Evolutionary conservation across 1,140 invertebrate species (phyloP), one percentile per base, ranked within the genome.

Genomic region (Drosophila ironensis): DNA sequence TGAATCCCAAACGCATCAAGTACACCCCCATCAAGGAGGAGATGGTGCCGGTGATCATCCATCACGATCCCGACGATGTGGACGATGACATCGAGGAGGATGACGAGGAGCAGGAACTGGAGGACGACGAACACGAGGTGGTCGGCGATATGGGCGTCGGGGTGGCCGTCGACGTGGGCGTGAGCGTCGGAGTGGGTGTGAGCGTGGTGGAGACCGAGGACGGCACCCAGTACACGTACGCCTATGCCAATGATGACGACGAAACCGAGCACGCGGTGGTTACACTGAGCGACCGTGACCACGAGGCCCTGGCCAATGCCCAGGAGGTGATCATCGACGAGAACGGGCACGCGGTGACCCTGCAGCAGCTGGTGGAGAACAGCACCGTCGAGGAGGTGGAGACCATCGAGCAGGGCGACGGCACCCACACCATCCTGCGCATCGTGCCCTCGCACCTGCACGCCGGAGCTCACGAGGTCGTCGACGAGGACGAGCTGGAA

Each of bases 301-400:
- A 70, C 9, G 84, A 82, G 24, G 74, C 82, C 0, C n/a, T 88
- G 28, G 56, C 59, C 40, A 81, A 80, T 47, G 63, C 77, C 19
- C 72, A 89, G 28, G 87, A 89, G 47, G 87, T 89, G 24, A 89
- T 89, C 1, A 89, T 89, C 12, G 87, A 89, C 57, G 87, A 89
- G 67, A 72, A 89, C n/a, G 87, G 87, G 1, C 87, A 87, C 38
- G 71, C 87, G 2, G 72, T 89, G 8, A 86, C 87, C 0, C 33
- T 89, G 69, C 87, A 89, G 33, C 78, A 89, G 14, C 25, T 87
- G 42, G 87, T 89, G 2, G 87, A 89, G 41, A 87, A 81, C 24
- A 77, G 70, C 68, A 72, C 87, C 8, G 87, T 89, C 2, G 87
- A 89, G 42, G 87, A 89, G 46, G 82, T 87, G 11, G 87, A 89